These are phyloP conservation scores for Phenganax stokvisi DNA, from an alignment of 92 coral and sea anemone species.

Conservation along the genomic window DNA sequence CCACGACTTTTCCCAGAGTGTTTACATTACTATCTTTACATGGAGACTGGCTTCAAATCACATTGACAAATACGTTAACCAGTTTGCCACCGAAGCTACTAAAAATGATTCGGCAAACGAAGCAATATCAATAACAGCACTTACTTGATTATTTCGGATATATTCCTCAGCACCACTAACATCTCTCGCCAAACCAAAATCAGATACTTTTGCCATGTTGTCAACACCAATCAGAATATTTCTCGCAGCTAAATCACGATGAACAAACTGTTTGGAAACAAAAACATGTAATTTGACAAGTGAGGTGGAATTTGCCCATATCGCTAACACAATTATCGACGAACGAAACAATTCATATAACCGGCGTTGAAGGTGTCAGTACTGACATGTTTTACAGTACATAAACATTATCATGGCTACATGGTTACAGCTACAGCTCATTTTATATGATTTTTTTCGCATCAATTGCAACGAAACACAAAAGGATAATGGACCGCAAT, in stretches of 20 bases:
- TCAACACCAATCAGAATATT: constrained; percentile 64
- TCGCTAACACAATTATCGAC: background rate
- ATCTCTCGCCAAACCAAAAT: constrained; percentile 82
- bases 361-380: too few species aligned
- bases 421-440: too few species aligned
- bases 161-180: constrained; percentile 59
- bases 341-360: background rate
- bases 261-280: constrained; percentile 54
- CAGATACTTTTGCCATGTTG: constrained; percentile 73
- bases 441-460: too few species aligned
- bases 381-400: too few species aligned
- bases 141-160: constrained; percentile 59
- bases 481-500: too few species aligned
- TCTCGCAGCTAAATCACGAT: constrained; percentile 81
- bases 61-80: too few species aligned
- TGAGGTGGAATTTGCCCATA: too few species aligned
- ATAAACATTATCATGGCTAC: too few species aligned
- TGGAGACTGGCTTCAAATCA: background rate
- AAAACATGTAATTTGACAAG: background rate
- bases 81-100: too few species aligned
- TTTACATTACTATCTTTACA: background rate
- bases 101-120: too few species aligned
- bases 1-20: background rate
- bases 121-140: background rate
- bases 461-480: too few species aligned